Base-by-base conservation (phyloP, 2,888 invertebrate species). In the Thumatha senex region DNA sequence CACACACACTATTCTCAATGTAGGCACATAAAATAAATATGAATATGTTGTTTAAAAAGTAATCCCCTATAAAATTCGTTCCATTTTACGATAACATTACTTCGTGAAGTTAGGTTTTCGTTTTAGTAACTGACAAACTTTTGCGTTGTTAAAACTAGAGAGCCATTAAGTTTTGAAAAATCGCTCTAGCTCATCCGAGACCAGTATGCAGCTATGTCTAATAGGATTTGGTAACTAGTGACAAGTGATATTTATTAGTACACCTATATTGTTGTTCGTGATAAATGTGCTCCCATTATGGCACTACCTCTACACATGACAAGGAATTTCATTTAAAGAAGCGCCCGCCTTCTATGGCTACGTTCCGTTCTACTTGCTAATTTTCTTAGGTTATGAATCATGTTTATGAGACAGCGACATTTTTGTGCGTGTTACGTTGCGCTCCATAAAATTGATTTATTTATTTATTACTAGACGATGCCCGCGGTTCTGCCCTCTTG, bases 281-380 rank as follows among this genome's bases (percentile, higher is more conserved):
- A 89, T 83, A 82, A 82, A 90, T 84, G 84, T 58, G 64, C 63
- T 64, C 72, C 76, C 77, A 79, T 82, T 82, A 80, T 70, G 60
- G 59, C 63, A 73, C 74, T 77, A 74, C 72, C 67, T 70, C 65
- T 67, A 67, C 73, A 82, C 81, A 83, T 85, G 81, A 85, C 86
- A 76, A 79, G 86, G 87, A 87, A 89, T 89, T 90, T 85, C 85
- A 88, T 88, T 87, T 88, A 84, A 86, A 86, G 87, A 84, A 86
- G 81, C 67, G 66, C 70, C 67, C 48, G 47, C 71, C 74, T 67
- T 2, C 74, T 76, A 76, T 76, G 72, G 72, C 79, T 53, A 40
- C 66, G 67, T 74, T 64, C 73, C 75, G 67, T 74, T 64, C 73
- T 75, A 72, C 70, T 79, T 76, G 82, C 85, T 88, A 86, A 88